These are phyloP conservation scores for Drosophila cracens DNA, from an alignment of 2,888 invertebrate genomes.

Conservation along the genomic window DNA sequence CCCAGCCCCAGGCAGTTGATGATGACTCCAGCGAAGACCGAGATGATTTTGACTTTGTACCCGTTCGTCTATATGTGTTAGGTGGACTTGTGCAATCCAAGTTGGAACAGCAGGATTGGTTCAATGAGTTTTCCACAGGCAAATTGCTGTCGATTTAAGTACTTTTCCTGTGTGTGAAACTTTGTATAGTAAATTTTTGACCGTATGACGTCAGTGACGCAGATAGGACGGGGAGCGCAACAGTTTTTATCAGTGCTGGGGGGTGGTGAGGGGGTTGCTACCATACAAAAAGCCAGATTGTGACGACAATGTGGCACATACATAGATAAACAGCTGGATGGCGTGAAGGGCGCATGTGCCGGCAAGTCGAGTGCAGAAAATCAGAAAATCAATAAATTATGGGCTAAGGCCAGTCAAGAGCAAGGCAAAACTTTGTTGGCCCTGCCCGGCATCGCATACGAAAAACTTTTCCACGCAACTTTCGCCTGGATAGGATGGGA, in stretches of 20 bases:
- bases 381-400: conserved; percentile 81
- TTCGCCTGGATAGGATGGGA: neutral
- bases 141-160: conserved; percentile 1
- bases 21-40: neutral
- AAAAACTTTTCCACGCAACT: conserved; percentile 43
- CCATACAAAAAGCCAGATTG: conserved; percentile 17
- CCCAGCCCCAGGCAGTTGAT: conserved; percentile 3
- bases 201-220: conserved; percentile 51
- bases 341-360: conserved; percentile 73
- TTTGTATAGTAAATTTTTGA: conserved; percentile 1
- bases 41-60: conserved; percentile 6
- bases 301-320: conserved; percentile 49
- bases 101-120: conserved; percentile 48
- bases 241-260: conserved; percentile 37
- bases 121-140: conserved; percentile 28
- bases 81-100: conserved; percentile 23
- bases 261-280: neutral
- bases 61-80: conserved; percentile 41
- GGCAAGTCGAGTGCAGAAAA: conserved; percentile 51
- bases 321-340: conserved; percentile 44
- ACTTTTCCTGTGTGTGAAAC: neutral
- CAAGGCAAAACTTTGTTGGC: conserved; percentile 72
- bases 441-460: conserved; percentile 25
- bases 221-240: conserved; percentile 28
- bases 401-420: conserved; percentile 82